Evolutionary conservation across 1,140 invertebrate genomes (phyloP), one percentile per base, ranked within the genome.

Genomic region (Battus philenor): DNA sequence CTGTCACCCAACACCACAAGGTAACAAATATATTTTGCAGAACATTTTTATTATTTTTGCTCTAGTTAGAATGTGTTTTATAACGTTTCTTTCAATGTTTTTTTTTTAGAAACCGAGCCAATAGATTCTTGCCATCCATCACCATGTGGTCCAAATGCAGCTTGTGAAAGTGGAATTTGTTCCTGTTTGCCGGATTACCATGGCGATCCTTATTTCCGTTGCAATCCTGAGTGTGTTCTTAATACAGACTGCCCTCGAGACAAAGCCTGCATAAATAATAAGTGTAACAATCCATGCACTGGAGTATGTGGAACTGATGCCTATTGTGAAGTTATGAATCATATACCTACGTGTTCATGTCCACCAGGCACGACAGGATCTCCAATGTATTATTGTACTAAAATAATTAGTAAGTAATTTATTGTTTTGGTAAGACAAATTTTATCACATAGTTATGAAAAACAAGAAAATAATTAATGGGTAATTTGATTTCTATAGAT

Each of bases 281-380:
- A 90, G 79, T 95, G 93, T 68, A 81, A 69, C 17, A 89, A 94
- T 78, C 93, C 93, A 26, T 95, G 93, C 59, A 77, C 89, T 1
- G 92, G 91, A 32, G 91, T 91, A 1, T 95, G 94, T 68, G 94
- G 93, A 27, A 88, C 87, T 52, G 89, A 88, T 49, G 91, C 93
- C 1, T 76, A 88, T 15, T 97, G 95, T 68, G 90, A 93, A 68
- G 93, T 95, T 1, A 89, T 93, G 2, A 95, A 95, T 65, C 93
- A 95, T 59, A 90, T 93, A 50, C 90, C 91, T 2, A 90, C 90
- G 61, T 93, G 92, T 54, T 89, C 88, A 20, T 93, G 91, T 75
- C 87, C 89, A 22, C 12, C 74, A 17, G 90, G 91, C 5, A 91
- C 87, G 49, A 90, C 90, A 12, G 91, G 93, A 30, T 93, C 95